A percentile compares a stretch with the other conserved stretches of the same genome.
These are phyloP conservation scores for Phataginus tetradactyla DNA, from an alignment of 2,797 vertebrate species.

Conservation along the genomic window DNA sequence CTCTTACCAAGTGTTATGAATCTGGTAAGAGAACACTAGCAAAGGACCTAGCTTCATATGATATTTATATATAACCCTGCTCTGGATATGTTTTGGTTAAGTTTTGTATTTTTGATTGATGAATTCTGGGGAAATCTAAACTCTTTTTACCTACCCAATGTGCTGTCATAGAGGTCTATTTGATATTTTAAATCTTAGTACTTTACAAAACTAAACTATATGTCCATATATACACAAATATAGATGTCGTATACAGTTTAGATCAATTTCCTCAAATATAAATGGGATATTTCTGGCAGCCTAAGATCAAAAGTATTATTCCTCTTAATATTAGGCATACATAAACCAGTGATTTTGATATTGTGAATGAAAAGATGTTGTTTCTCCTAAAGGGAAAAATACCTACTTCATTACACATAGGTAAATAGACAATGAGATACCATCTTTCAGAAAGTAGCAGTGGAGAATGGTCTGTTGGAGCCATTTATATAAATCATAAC, in stretches of 20 bases:
- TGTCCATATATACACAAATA: constrained; percentile 46
- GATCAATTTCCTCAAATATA: constrained; percentile 78
- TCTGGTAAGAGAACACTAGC: constrained; percentile 83
- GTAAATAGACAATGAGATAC: not conserved
- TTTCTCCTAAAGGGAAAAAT: not conserved
- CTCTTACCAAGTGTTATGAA: constrained; percentile 83
- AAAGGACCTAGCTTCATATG: constrained; percentile 79
- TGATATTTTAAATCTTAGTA: constrained; percentile 65
- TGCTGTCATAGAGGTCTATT: constrained; percentile 62
- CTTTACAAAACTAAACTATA: constrained; percentile 68
- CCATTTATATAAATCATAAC: not conserved
- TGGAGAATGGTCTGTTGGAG: constrained; percentile 6
- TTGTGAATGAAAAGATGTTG: not conserved
- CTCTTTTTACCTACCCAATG: constrained; percentile 64
- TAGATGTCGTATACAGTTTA: constrained; percentile 64
- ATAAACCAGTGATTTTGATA: constrained; percentile 31
- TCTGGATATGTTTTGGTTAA: constrained; percentile 79
- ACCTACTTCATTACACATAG: not conserved
- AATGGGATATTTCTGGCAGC: constrained; percentile 58
- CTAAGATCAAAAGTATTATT: constrained; percentile 54
- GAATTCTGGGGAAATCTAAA: constrained; percentile 75
- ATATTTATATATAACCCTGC: constrained; percentile 65
- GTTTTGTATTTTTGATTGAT: constrained; percentile 79
- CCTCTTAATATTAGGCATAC: constrained; percentile 46
- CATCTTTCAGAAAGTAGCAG: not conserved